These are phyloP conservation scores for Eremobia ochroleuca DNA, from an alignment of 2,888 invertebrate genomes.

Conservation along the genomic window DNA sequence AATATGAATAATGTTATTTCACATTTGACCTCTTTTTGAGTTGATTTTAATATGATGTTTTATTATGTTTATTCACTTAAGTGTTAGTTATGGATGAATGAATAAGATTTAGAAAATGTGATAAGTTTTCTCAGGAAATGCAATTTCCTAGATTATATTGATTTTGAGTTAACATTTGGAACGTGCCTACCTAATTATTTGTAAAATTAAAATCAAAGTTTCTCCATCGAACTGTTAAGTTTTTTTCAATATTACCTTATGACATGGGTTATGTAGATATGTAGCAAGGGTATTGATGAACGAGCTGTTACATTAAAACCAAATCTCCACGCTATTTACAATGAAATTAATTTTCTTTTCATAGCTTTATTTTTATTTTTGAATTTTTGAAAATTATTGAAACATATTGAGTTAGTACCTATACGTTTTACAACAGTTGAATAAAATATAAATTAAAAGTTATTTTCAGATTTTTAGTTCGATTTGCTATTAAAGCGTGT, in stretches of 20 bases:
- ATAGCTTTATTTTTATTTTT: no score
- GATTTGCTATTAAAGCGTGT: no score
- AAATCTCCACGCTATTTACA: no score
- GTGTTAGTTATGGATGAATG: constrained; percentile 37
- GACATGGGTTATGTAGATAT: neutral
- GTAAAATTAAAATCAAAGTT: neutral
- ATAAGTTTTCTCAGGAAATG: neutral
- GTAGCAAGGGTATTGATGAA: neutral
- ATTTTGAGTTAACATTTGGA: neutral
- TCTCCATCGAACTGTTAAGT: neutral
- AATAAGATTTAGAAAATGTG: constrained; percentile 32
- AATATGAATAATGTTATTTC: constrained; percentile 53
- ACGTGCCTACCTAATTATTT: no score
- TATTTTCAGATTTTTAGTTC: no score
- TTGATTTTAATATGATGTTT: constrained; percentile 42
- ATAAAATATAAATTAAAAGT: no score
- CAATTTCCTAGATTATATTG: constrained; percentile 14
- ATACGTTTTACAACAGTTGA: no score
- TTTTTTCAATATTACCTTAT: neutral
- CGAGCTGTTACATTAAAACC: neutral
- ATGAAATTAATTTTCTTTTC: no score
- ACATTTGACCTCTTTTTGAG: constrained; percentile 51
- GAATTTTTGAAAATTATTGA: no score
- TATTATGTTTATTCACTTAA: constrained; percentile 38
- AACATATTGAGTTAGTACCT: no score